Evolutionary conservation across 2,797 vertebrate genomes (phyloP), one percentile per base, ranked within the genome.

Genomic region (Carcharodon carcharias): DNA sequence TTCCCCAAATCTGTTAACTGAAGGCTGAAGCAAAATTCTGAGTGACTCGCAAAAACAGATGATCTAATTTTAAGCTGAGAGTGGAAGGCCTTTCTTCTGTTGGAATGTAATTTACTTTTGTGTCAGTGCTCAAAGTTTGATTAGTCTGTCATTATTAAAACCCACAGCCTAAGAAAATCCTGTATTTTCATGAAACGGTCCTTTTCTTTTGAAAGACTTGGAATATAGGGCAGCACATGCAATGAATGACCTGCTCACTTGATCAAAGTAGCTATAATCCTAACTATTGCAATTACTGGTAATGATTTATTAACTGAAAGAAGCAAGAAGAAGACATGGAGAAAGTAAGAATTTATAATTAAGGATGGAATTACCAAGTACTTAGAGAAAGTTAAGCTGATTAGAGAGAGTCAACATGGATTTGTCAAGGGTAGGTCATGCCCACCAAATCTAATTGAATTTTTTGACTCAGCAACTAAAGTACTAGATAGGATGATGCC

Each of bases 111-210:
- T 91, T 91, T 18, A 35, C 61, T 91, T 91, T 61, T n/a, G 35
- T 18, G 5, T 6, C 88, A 61, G 31, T n/a, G 56, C 31, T 61
- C 31, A n/a, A 61, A 5, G 56, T 91, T 91, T n/a, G 88, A 91
- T n/a, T 61, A n/a, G 31, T 91, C 28, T 91, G 88, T n/a, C 35
- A 91, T 91, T n/a, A 91, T 18, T 91, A 91, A 91, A 58, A n/a
- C 88, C 88, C 56, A 61, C 31, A 91, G 21, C 31, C 12, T 12
- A 89, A 58, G 54, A 58, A 89, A 89, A 31, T 9, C 54, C 26
- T 61, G 56, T 7, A 58, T 61, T 35, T 35, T 35, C 88, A 35
- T 91, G 56, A 14, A 61, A 91, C 14, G 31, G 2, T 14, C 4
- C 11, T 9, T 35, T 58, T 58, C 54, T 31, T 89, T 89, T 89